A percentile compares a stretch with the other conserved stretches of the same genome.
Evolutionary conservation across 2,888 invertebrate species (phyloP).

Genomic region (Pristionchus mayeri): DNA sequence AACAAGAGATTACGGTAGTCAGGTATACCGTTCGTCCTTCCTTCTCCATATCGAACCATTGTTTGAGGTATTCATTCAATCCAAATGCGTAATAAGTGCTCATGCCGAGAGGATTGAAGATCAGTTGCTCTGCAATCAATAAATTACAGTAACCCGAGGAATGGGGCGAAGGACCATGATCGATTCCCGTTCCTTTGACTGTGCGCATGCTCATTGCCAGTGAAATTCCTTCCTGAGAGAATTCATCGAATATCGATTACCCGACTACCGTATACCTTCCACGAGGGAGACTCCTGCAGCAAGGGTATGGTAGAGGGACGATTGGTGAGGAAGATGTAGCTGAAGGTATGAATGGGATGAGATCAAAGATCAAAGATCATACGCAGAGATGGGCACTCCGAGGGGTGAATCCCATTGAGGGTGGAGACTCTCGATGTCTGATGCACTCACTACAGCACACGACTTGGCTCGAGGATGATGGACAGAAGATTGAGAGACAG

Average conservation of each 20-base stretch:
- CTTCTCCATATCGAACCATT: slow-evolving; percentile 48
- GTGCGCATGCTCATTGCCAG: slow-evolving; percentile 27
- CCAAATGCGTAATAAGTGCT: slow-evolving; percentile 17
- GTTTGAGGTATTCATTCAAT: slow-evolving; percentile 1
- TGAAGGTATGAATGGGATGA: not conserved
- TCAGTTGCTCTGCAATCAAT: slow-evolving; percentile 33
- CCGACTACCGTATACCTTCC: slow-evolving; percentile 40
- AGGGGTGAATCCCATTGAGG: slow-evolving; percentile 41
- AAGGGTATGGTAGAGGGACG: slow-evolving; percentile 38
- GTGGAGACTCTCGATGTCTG: slow-evolving; percentile 41
- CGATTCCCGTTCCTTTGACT: slow-evolving; percentile 42
- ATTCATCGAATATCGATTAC: not conserved
- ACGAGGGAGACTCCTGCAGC: slow-evolving; percentile 13
- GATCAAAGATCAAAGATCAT: not conserved
- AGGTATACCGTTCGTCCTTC: slow-evolving; percentile 43
- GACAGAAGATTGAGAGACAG: not conserved
- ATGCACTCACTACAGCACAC: slow-evolving; percentile 26
- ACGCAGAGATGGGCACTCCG: slow-evolving; percentile 48
- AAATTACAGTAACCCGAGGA: not conserved
- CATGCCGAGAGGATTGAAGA: slow-evolving; percentile 42
- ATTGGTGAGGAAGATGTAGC: slow-evolving; percentile 43
- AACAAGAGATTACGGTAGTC: not conserved
- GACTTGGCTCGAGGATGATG: slow-evolving; percentile 39
- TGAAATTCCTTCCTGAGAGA: slow-evolving; percentile 26
- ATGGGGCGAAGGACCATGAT: not conserved